These are phyloP conservation scores for Littorina saxatilis DNA, from an alignment of 1,140 invertebrate genomes.

Conservation along the genomic window DNA sequence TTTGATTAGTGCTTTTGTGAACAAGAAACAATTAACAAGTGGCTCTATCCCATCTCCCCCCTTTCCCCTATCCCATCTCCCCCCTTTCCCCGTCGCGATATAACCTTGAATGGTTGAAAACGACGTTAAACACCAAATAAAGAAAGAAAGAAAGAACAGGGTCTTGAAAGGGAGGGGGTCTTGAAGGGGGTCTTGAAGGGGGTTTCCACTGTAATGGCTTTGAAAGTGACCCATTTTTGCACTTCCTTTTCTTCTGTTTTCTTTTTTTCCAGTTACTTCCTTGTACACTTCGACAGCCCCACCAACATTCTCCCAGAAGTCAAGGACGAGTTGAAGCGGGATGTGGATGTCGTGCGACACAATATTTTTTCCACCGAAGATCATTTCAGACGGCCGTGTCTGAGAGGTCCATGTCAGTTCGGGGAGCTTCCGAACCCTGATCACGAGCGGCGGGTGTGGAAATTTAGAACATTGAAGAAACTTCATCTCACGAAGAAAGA, in stretches of 20 bases:
- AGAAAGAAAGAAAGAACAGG: too few relatives aligned
- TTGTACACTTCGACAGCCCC: conserved; percentile 49
- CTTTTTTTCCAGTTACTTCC: conserved; percentile 43
- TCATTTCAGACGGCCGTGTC: conserved; percentile 42
- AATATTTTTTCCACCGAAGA: conserved; percentile 37
- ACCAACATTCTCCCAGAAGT: conserved; percentile 33
- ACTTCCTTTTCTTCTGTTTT: conserved; percentile 26
- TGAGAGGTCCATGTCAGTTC: conserved; percentile 48
- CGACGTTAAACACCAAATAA: too few relatives aligned
- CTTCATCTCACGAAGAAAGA: conserved; percentile 27
- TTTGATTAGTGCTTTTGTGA: too few relatives aligned
- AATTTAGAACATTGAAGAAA: conserved; percentile 37
- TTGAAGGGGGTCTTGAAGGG: too few relatives aligned
- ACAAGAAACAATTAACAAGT: too few relatives aligned
- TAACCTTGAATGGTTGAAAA: too few relatives aligned
- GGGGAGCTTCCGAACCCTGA: conserved; percentile 58
- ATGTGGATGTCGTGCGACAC: conserved; percentile 49
- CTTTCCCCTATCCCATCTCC: too few relatives aligned
- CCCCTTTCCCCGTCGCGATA: too few relatives aligned
- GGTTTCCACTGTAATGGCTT: too few relatives aligned
- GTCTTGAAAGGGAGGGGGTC: too few relatives aligned
- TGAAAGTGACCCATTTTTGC: too few relatives aligned
- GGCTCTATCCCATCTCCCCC: too few relatives aligned
- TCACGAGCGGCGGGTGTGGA: conserved; percentile 54
- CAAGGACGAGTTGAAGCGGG: conserved; percentile 40